Percentiles rank a stretch among this genome's conserved stretches.
Conservation (phyloP, 2,797 vertebrate species). For the Momotus momota region DNA sequence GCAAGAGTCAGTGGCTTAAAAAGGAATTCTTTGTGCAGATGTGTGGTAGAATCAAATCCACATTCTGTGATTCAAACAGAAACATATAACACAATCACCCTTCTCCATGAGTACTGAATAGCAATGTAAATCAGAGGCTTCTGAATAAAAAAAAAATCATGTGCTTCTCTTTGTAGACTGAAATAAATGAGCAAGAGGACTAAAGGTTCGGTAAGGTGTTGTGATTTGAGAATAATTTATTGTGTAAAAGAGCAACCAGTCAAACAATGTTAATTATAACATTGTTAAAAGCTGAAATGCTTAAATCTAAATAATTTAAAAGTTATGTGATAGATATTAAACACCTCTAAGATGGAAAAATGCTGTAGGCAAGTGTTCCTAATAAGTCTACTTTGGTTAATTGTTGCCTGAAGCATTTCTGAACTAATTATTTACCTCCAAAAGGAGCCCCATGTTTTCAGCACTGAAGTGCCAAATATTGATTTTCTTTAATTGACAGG, state of each 20-base stretch:
- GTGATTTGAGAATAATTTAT: constrained; percentile 36
- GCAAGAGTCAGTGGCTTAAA: not conserved
- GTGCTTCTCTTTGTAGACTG: not conserved
- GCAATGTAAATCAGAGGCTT: not conserved
- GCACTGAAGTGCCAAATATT: constrained; percentile 42
- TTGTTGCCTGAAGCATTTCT: constrained; percentile 59
- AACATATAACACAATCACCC: not conserved
- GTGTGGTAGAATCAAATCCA: not conserved
- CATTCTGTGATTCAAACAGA: not conserved
- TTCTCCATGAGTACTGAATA: not conserved
- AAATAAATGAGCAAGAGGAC: not conserved
- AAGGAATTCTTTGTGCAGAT: not conserved
- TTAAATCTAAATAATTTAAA: constrained; percentile 65
- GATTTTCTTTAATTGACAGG: constrained; percentile 64
- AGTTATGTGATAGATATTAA: constrained; percentile 56
- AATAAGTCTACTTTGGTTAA: constrained; percentile 66
- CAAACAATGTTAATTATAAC: constrained; percentile 58
- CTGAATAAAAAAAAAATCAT: not conserved
- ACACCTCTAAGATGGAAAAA: constrained; percentile 59
- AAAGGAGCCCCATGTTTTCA: constrained; percentile 24
- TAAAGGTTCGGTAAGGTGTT: not conserved
- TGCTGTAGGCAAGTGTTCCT: constrained; percentile 57
- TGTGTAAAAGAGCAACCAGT: not conserved
- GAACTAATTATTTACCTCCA: constrained; percentile 63
- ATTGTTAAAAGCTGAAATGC: constrained; percentile 24